phyloP scores from a whole-genome alignment of 2,888 invertebrate species.

The Caenorhabditis sp. region DNA sequence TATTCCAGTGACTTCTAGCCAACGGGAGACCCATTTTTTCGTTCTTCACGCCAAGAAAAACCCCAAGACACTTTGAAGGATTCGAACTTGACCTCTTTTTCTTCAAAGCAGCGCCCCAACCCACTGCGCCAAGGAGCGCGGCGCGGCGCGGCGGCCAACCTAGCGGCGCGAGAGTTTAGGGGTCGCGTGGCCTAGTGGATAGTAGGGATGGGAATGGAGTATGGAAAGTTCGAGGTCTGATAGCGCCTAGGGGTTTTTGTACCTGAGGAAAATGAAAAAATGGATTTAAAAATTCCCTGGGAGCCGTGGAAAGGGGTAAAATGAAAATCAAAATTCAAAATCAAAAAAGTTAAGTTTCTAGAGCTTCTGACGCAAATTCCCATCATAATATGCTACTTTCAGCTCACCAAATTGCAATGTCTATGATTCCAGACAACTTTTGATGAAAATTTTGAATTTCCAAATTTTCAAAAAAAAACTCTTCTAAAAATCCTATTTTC shows the following conservation, averaged over 20 bases:
- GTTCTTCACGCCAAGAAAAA: background rate
- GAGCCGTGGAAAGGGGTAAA: background rate
- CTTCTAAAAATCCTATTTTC: background rate
- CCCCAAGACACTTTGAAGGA: background rate
- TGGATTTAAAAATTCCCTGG: background rate
- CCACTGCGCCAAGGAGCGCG: no score
- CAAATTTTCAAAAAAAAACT: no score
- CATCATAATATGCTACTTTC: no score
- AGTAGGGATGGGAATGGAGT: background rate
- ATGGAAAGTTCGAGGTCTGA: background rate
- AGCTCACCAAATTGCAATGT: no score
- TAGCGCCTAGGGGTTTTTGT: background rate
- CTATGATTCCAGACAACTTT: no score
- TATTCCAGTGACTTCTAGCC: background rate
- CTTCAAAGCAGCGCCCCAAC: no score
- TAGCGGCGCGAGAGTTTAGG: no score
- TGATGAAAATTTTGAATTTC: no score
- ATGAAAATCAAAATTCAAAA: no score
- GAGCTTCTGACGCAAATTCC: no score
- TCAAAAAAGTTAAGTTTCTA: no score
- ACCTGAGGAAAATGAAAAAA: background rate
- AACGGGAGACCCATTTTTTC: background rate
- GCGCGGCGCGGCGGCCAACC: no score
- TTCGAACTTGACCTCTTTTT: background rate
- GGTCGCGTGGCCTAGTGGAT: conserved; percentile 2